phyloP scores from a whole-genome alignment of 2,888 invertebrate genomes.

The Megalurothrips usitatus region DNA sequence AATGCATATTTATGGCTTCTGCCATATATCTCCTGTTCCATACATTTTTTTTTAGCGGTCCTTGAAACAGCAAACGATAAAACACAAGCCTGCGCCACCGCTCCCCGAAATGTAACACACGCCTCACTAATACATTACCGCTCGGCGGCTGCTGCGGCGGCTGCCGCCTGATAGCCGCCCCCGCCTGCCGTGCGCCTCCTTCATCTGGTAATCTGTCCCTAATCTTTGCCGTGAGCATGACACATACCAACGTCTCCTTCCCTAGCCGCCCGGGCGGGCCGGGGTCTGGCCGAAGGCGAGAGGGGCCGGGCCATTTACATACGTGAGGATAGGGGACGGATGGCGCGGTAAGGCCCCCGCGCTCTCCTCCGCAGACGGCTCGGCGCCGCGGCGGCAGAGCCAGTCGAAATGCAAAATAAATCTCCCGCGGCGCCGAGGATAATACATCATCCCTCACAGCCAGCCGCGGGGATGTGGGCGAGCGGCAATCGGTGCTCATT shows the following conservation, averaged over 20 bases:
- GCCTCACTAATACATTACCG: too few species aligned
- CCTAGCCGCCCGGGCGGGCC: neutral
- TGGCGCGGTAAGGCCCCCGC: too few species aligned
- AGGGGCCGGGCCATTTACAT: constrained; percentile 2
- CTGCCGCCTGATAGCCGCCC: neutral
- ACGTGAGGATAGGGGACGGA: neutral
- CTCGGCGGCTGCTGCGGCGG: neutral
- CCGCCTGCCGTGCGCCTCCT: neutral
- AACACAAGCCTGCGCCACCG: neutral
- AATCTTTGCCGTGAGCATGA: constrained; percentile 22
- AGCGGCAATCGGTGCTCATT: too few species aligned
- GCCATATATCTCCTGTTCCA: too few species aligned
- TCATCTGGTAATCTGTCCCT: neutral
- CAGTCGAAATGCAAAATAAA: constrained; percentile 22
- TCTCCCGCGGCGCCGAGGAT: neutral
- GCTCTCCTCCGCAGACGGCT: neutral
- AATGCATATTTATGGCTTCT: too few species aligned
- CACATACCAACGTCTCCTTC: neutral
- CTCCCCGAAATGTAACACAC: neutral
- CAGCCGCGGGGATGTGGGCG: neutral
- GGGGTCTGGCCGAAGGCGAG: neutral
- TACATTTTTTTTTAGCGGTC: too few species aligned
- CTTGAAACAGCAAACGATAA: too few species aligned
- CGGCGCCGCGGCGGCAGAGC: neutral
- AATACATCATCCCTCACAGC: neutral